Conservation (phyloP, 1,140 invertebrate genomes). For the Caenorhabditis inopinata region DNA sequence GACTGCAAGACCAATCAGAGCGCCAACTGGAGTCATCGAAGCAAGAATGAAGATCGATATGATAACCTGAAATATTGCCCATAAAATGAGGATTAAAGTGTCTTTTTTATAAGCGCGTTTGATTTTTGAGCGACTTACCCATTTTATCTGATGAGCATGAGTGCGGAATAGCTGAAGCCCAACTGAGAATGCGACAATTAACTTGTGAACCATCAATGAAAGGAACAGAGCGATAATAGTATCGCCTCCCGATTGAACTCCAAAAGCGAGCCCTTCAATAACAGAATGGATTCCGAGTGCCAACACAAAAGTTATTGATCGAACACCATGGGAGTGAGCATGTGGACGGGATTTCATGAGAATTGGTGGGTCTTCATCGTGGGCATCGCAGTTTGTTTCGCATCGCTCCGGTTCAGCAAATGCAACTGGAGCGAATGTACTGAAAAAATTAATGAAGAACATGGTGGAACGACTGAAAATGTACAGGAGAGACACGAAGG, state of each 20-base stretch:
- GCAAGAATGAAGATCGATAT: constrained; percentile 56
- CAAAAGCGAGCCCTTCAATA: constrained; percentile 84
- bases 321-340: constrained; percentile 74
- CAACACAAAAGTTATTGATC: constrained; percentile 74
- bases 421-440: constrained; percentile 52
- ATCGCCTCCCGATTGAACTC: constrained; percentile 67
- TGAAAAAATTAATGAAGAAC: no score
- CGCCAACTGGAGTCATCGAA: constrained; percentile 59
- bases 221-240: constrained; percentile 74
- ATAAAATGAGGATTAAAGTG: not conserved
- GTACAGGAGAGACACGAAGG: no score
- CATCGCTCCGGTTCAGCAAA: constrained; percentile 62
- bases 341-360: constrained; percentile 59
- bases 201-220: constrained; percentile 83
- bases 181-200: constrained; percentile 76
- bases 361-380: constrained; percentile 61
- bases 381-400: constrained; percentile 55
- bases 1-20: constrained; percentile 54
- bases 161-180: constrained; percentile 67
- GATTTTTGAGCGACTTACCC: constrained; percentile 2
- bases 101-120: not conserved
- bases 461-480: no score
- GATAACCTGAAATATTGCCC: constrained; percentile 49
- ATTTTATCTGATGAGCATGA: constrained; percentile 58
- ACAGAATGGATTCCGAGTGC: constrained; percentile 86